phyloP scores from a whole-genome alignment of 2,113 vertebrate genomes.

The Oreochromis tanganicae region DNA sequence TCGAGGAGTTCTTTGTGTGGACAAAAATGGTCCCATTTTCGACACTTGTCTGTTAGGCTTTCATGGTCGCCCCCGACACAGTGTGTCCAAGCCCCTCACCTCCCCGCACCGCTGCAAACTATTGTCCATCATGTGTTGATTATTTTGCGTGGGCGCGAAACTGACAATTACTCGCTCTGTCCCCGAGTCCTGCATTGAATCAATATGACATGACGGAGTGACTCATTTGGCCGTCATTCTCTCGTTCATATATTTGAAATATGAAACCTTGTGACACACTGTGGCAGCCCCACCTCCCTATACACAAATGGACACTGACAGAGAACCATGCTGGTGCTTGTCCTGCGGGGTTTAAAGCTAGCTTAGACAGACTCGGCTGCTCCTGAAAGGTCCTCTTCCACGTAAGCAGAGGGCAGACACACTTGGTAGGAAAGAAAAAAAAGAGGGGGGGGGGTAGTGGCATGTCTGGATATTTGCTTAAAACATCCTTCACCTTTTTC shows the following conservation, averaged over 20 bases:
- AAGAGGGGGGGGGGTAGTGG: background rate
- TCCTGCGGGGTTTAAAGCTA: constrained; percentile 19
- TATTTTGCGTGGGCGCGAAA: constrained; percentile 46
- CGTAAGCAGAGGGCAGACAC: constrained; percentile 15
- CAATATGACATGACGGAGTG: constrained; percentile 57
- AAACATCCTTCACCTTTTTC: constrained; percentile 46
- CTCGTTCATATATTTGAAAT: constrained; percentile 29
- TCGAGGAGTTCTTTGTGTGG: background rate
- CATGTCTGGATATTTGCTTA: constrained; percentile 41
- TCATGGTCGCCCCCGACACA: background rate
- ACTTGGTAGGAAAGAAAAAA: constrained; percentile 13
- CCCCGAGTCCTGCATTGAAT: constrained; percentile 31
- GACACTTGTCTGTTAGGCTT: constrained; percentile 41
- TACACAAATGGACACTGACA: constrained; percentile 8
- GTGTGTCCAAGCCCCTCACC: background rate
- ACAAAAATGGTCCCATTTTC: constrained; percentile 24
- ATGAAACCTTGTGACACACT: constrained; percentile 50
- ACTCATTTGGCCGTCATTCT: constrained; percentile 60
- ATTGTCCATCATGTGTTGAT: constrained; percentile 22
- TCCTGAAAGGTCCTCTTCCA: constrained; percentile 41
- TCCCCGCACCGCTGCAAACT: background rate
- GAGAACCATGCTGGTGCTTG: background rate
- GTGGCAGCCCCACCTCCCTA: background rate
- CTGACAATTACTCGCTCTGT: constrained; percentile 56
- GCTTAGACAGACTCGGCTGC: constrained; percentile 59